Conservation (phyloP, 1,140 invertebrate genomes). For the Panulirus ornatus region DNA sequence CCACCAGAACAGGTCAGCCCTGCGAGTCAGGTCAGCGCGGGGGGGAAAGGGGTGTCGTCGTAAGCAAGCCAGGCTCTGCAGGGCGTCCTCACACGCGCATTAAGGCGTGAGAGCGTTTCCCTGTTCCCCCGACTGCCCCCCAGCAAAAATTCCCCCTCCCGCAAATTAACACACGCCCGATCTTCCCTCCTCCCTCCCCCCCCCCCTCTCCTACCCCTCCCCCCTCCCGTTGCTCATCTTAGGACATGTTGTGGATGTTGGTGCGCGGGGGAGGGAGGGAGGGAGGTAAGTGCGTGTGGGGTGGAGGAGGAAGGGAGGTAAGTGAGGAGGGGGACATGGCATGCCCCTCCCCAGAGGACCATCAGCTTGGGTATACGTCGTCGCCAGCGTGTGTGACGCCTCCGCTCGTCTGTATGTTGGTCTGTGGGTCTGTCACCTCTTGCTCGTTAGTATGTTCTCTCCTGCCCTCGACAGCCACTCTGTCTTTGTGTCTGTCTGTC, state of each 20-base stretch:
- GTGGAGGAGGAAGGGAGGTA: no score
- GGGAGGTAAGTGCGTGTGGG: background rate
- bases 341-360: no score
- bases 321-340: no score
- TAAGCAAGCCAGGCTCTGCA: background rate
- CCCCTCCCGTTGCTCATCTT: background rate
- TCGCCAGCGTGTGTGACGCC: no score
- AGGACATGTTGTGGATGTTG: background rate
- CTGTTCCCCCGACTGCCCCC: background rate
- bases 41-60: background rate
- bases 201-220: background rate
- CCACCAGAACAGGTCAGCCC: no score
- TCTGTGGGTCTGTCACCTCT: no score
- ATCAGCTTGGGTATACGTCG: no score
- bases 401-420: no score
- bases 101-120: conserved; percentile 19
- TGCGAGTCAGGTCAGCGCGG: background rate
- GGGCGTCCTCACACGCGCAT: background rate
- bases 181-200: no score
- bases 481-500: no score
- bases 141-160: conserved; percentile 1
- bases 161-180: background rate
- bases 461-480: no score
- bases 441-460: no score
- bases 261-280: background rate